Conservation (phyloP, 1,140 invertebrate genomes). For the Dendrolimus punctatus region DNA sequence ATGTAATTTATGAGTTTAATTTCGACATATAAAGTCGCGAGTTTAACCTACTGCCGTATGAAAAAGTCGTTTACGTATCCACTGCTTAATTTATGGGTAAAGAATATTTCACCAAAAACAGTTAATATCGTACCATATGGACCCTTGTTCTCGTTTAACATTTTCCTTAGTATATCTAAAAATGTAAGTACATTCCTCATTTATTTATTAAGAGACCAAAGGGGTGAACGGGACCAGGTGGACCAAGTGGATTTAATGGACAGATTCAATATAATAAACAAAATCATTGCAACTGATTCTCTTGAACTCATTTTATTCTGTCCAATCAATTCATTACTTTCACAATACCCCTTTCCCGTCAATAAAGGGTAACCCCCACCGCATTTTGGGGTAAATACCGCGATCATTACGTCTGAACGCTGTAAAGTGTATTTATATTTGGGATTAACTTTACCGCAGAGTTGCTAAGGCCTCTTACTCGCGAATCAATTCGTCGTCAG, state of each 20-base stretch:
- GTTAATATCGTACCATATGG: slow-evolving; percentile 13
- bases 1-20: slow-evolving; percentile 64
- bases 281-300: too few relatives aligned
- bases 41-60: slow-evolving; percentile 47
- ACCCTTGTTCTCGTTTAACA: not conserved
- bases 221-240: too few relatives aligned
- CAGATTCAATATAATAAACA: too few relatives aligned
- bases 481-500: too few relatives aligned
- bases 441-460: slow-evolving; percentile 38
- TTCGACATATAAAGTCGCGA: slow-evolving; percentile 52
- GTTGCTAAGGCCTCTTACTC: slow-evolving; percentile 28
- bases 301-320: too few relatives aligned
- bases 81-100: slow-evolving; percentile 54
- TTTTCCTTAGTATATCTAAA: too few relatives aligned
- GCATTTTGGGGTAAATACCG: slow-evolving; percentile 4
- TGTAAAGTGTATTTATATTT: slow-evolving; percentile 29
- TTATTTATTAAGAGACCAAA: too few relatives aligned
- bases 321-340: too few relatives aligned
- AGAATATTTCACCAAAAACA: slow-evolving; percentile 33
- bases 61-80: slow-evolving; percentile 52
- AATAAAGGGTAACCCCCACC: not conserved
- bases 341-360: too few relatives aligned
- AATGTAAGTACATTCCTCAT: too few relatives aligned
- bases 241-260: too few relatives aligned
- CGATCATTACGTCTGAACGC: slow-evolving; percentile 29